Conservation (phyloP, 2,113 vertebrate genomes). For the Tragulus kanchil region DNA sequence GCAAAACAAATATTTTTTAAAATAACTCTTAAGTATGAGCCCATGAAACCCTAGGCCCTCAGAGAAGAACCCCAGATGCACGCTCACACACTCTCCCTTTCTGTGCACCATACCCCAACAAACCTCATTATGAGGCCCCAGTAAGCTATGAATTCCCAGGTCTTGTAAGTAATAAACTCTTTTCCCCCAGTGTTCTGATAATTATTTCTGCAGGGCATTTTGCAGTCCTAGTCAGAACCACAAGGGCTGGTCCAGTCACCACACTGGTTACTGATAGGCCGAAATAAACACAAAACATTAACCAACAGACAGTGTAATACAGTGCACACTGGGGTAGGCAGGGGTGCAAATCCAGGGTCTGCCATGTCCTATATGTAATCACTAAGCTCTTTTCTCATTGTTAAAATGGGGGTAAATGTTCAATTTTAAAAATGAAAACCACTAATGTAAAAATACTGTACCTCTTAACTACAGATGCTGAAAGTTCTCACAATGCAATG, state of each 20-base stretch:
- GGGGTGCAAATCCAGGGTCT: neutral
- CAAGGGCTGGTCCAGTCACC: neutral
- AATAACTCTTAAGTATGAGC: neutral
- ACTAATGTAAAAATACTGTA: neutral
- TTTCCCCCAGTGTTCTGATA: neutral
- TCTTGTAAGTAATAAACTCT: neutral
- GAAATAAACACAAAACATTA: neutral
- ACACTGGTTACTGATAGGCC: neutral
- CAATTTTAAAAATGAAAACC: slow-evolving; percentile 24
- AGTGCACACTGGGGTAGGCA: neutral
- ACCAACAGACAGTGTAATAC: accelerated
- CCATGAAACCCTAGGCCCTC: neutral
- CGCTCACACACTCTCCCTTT: neutral
- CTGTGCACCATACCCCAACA: neutral
- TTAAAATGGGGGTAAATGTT: neutral
- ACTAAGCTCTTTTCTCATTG: neutral
- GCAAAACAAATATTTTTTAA: neutral
- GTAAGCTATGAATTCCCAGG: neutral
- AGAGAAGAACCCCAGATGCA: neutral
- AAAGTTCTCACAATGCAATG: neutral
- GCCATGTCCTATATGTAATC: neutral
- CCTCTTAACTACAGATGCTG: neutral
- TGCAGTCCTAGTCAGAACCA: neutral
- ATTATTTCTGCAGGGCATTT: neutral
- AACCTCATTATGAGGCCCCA: neutral